A percentile compares a stretch with the other conserved stretches of the same genome.
phyloP scores from a whole-genome alignment of 2,888 invertebrate genomes.

The Germaria angustata region DNA sequence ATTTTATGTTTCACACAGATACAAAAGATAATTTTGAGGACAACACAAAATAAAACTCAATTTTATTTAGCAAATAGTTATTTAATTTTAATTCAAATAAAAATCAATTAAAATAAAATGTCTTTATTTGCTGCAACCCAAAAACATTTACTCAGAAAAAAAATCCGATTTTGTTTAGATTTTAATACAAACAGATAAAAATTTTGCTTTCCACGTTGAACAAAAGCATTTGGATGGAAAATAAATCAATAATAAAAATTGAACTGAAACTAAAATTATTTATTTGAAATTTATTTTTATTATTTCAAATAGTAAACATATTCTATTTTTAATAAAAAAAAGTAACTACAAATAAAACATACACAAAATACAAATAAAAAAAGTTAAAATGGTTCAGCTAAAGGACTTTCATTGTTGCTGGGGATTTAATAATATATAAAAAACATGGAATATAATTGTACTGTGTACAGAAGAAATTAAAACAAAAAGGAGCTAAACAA shows the following conservation, averaged over 20 bases:
- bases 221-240: slow-evolving; percentile 12
- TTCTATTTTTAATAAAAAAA: slow-evolving; percentile 12
- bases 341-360: slow-evolving; percentile 26
- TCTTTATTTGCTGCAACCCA: slow-evolving; percentile 38
- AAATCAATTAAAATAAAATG: slow-evolving; percentile 34
- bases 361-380: not conserved
- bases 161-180: not conserved
- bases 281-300: slow-evolving; percentile 5
- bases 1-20: slow-evolving; percentile 1
- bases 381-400: slow-evolving; percentile 10
- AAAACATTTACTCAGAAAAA: slow-evolving; percentile 25
- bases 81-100: slow-evolving; percentile 3
- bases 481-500: not conserved
- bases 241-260: slow-evolving; percentile 39
- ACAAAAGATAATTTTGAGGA: slow-evolving; percentile 13
- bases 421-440: not conserved
- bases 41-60: slow-evolving; percentile 62
- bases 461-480: slow-evolving; percentile 1
- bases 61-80: not conserved
- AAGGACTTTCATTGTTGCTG: slow-evolving; percentile 22
- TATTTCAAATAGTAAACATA: not conserved
- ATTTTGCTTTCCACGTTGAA: slow-evolving; percentile 6
- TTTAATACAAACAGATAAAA: slow-evolving; percentile 16
- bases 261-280: slow-evolving; percentile 39
- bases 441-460: slow-evolving; percentile 19